Conservation (phyloP, 2,888 invertebrate genomes). For the Cosmia trapezina region DNA sequence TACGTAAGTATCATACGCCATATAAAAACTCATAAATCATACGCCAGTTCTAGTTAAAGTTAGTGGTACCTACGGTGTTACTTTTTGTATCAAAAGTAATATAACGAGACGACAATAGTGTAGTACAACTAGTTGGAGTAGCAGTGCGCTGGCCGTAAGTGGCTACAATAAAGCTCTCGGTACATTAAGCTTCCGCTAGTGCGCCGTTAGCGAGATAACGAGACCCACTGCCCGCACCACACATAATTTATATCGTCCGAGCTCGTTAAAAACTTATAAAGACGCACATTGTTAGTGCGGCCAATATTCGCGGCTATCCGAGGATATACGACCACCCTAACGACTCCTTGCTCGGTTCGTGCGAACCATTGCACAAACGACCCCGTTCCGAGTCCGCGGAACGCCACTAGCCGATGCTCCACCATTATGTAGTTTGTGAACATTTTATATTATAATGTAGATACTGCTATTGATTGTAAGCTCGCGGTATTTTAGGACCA, state of each 20-base stretch:
- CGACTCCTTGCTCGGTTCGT: slow-evolving; percentile 78
- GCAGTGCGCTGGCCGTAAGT: slow-evolving; percentile 82
- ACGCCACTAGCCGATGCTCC: slow-evolving; percentile 68
- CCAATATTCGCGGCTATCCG: slow-evolving; percentile 88
- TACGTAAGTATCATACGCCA: no score
- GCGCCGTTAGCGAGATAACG: slow-evolving; percentile 90
- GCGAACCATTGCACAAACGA: slow-evolving; percentile 79
- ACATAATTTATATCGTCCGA: slow-evolving; percentile 90
- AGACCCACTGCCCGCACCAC: slow-evolving; percentile 88
- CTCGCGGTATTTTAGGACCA: slow-evolving; percentile 38
- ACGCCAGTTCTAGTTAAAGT: background rate
- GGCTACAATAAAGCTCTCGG: slow-evolving; percentile 90
- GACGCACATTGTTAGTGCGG: slow-evolving; percentile 90
- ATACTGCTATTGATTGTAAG: slow-evolving; percentile 47
- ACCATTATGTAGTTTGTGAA: slow-evolving; percentile 61
- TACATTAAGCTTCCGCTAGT: slow-evolving; percentile 90
- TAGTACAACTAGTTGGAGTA: slow-evolving; percentile 70
- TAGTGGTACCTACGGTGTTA: background rate
- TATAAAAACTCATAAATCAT: background rate
- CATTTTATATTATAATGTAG: slow-evolving; percentile 58
- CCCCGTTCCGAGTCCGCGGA: slow-evolving; percentile 69
- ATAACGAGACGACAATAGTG: slow-evolving; percentile 66
- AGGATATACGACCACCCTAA: slow-evolving; percentile 86
- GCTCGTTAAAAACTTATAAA: slow-evolving; percentile 91
- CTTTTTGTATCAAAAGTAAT: slow-evolving; percentile 58